Evolutionary conservation across 2,797 vertebrate genomes (phyloP).

Genomic region (Simalia tracyae): DNA sequence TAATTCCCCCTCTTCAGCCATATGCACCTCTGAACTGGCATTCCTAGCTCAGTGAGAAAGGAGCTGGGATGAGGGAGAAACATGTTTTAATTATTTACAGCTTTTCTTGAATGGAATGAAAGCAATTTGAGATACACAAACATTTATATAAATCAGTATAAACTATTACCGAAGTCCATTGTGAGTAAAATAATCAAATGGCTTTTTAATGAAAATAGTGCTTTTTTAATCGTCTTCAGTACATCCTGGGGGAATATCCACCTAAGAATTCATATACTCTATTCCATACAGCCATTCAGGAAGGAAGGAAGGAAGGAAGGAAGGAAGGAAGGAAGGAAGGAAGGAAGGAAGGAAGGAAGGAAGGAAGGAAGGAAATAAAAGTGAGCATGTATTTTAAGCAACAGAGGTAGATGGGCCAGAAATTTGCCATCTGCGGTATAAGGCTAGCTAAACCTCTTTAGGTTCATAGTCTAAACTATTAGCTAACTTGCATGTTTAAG

Average conservation of each 20-base stretch:
- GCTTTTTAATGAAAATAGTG: neutral
- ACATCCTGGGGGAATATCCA: neutral
- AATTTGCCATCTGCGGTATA: too few relatives aligned
- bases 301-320: too few relatives aligned
- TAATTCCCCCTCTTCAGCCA: neutral
- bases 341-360: too few relatives aligned
- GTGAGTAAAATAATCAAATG: neutral
- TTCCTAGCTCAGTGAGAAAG: neutral
- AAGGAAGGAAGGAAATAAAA: too few relatives aligned
- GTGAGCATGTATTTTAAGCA: neutral
- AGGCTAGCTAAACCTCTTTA: neutral
- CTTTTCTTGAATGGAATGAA: neutral
- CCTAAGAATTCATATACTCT: neutral
- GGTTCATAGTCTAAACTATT: neutral
- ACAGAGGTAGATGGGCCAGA: neutral
- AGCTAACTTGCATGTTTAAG: neutral
- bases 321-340: too few relatives aligned
- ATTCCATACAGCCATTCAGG: neutral
- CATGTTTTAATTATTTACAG: neutral
- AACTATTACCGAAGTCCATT: neutral
- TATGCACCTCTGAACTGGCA: neutral
- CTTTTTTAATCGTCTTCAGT: neutral
- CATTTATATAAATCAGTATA: neutral
- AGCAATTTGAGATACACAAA: neutral
- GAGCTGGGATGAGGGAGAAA: neutral